These are phyloP conservation scores for Lagopus muta DNA, from an alignment of 2,113 vertebrate species.

Conservation along the genomic window DNA sequence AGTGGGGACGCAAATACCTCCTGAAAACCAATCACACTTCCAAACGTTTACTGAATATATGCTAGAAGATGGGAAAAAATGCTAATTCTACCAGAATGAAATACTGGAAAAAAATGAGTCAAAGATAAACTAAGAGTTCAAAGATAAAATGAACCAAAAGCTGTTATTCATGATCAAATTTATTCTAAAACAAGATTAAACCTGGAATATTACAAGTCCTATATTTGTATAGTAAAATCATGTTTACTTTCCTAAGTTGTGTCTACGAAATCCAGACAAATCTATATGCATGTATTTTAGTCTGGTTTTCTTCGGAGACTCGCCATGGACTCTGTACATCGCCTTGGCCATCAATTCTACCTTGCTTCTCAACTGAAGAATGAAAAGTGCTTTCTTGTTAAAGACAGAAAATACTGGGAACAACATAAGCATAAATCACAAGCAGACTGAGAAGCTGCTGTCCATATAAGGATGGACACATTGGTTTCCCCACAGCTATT, in stretches of 20 bases:
- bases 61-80: neutral
- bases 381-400: neutral
- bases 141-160: neutral
- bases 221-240: neutral
- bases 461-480: neutral
- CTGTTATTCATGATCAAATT: neutral
- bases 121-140: neutral
- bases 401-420: neutral
- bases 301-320: neutral
- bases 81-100: neutral
- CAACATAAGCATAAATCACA: neutral
- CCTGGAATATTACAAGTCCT: neutral
- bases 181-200: neutral
- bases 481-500: neutral
- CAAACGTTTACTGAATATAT: neutral
- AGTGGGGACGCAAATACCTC: neutral
- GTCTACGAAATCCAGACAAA: neutral
- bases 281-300: neutral
- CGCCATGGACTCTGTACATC: neutral
- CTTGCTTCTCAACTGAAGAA: neutral
- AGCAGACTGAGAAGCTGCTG: neutral
- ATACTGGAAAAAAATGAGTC: neutral
- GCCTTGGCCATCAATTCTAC: neutral
- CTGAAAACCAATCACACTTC: constrained; percentile 26
- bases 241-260: neutral